These are phyloP conservation scores for Chaitophorus viminalis DNA, from an alignment of 2,888 invertebrate genomes.

Conservation along the genomic window DNA sequence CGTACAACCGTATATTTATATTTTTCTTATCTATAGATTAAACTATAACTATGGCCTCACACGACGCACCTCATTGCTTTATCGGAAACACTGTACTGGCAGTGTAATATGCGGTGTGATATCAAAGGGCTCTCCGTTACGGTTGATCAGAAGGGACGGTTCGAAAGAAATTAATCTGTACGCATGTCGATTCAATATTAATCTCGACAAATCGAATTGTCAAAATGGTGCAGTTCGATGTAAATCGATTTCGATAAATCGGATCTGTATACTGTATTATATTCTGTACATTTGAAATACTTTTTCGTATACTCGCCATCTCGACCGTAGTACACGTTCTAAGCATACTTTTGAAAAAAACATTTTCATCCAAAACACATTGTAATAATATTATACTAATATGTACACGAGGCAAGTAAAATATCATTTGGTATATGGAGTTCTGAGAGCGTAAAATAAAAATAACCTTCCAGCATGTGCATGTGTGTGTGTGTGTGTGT, in stretches of 20 bases:
- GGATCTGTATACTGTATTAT: too few relatives aligned
- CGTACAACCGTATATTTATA: background rate
- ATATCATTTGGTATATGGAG: background rate
- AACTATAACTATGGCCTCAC: slow-evolving; percentile 7
- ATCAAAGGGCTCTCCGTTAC: slow-evolving; percentile 11
- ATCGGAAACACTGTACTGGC: background rate
- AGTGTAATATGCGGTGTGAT: background rate
- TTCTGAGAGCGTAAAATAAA: slow-evolving; percentile 2
- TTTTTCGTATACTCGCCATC: too few relatives aligned
- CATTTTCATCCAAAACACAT: background rate
- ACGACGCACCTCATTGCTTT: background rate
- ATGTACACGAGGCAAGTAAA: background rate
- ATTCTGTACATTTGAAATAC: too few relatives aligned
- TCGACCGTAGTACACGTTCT: too few relatives aligned
- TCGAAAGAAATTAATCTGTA: background rate
- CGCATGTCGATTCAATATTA: too few relatives aligned
- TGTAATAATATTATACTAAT: background rate
- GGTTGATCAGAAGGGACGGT: background rate
- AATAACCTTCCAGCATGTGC: slow-evolving; percentile 19
- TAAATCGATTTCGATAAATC: slow-evolving; percentile 1
- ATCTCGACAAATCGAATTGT: background rate
- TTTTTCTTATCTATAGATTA: slow-evolving; percentile 5
- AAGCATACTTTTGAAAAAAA: background rate
- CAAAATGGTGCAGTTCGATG: background rate
- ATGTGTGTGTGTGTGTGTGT: background rate